Conservation (phyloP, 1,140 invertebrate species). For the Orius laevigatus region DNA sequence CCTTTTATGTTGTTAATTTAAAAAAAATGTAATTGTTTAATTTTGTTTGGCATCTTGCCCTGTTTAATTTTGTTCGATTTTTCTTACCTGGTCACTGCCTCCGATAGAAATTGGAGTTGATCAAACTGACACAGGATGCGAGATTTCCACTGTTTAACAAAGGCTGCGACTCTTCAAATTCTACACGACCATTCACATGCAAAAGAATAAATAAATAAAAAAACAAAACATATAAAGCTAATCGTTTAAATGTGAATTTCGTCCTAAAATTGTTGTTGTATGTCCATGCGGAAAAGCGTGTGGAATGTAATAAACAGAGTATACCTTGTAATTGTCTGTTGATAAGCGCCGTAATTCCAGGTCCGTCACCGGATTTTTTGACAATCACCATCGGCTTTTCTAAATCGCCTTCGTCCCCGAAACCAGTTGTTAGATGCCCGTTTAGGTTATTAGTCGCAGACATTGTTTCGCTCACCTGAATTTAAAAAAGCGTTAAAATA, state of each 20-base stretch:
- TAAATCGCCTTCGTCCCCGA: conserved; percentile 35
- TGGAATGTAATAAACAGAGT: background rate
- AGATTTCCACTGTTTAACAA: conserved; percentile 3
- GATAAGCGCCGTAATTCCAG: conserved; percentile 55
- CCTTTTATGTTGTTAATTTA: too few relatives aligned
- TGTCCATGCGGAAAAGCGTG: background rate
- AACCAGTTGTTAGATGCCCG: conserved; percentile 39
- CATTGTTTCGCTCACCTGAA: conserved; percentile 62
- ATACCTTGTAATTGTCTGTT: conserved; percentile 61
- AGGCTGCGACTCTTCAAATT: conserved; percentile 5
- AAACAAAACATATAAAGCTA: background rate
- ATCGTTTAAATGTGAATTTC: background rate
- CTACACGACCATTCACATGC: conserved; percentile 1
- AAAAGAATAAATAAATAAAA: background rate
- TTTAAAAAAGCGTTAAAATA: too few relatives aligned
- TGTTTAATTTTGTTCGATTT: too few relatives aligned
- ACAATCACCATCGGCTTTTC: conserved; percentile 59
- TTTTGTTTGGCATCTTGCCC: too few relatives aligned
- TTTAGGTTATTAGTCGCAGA: conserved; percentile 50
- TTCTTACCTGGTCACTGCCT: too few relatives aligned
- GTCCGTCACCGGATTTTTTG: conserved; percentile 54
- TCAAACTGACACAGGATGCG: background rate
- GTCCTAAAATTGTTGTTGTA: too few relatives aligned
- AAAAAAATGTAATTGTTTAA: too few relatives aligned
- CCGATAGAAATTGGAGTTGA: conserved; percentile 2